A percentile compares a stretch with the other conserved stretches of the same genome.
Conservation (phyloP, 2,888 invertebrate genomes). For the Drosophila niveifrons region DNA sequence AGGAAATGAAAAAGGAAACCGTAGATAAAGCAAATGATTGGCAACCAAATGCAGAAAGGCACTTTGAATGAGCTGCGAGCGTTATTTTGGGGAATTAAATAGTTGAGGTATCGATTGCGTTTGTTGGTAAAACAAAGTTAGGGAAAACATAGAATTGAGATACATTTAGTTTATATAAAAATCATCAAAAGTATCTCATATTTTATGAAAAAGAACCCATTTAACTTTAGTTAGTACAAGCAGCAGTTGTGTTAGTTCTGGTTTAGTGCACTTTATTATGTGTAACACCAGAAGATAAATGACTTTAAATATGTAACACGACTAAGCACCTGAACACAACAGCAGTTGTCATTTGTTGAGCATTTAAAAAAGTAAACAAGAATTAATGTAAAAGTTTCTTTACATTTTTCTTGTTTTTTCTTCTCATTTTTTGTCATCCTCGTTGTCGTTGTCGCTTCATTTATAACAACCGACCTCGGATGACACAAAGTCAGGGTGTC, state of each 20-base stretch:
- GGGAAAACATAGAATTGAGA: background rate
- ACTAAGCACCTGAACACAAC: slow-evolving; percentile 27
- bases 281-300: slow-evolving; percentile 47
- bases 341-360: slow-evolving; percentile 58
- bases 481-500: slow-evolving; percentile 51
- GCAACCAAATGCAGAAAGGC: slow-evolving; percentile 15
- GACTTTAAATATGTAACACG: slow-evolving; percentile 37
- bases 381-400: slow-evolving; percentile 59
- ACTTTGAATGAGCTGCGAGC: slow-evolving; percentile 46
- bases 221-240: background rate
- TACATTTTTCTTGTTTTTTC: background rate
- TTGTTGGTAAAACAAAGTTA: background rate
- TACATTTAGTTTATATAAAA: no score
- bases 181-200: no score
- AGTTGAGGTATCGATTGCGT: background rate
- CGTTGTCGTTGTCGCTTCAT: slow-evolving; percentile 50
- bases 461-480: slow-evolving; percentile 62
- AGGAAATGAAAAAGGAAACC: slow-evolving; percentile 4
- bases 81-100: background rate
- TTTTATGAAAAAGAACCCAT: no score
- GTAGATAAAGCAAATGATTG: slow-evolving; percentile 17
- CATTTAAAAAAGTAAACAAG: slow-evolving; percentile 72
- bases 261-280: slow-evolving; percentile 4
- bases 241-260: slow-evolving; percentile 17
- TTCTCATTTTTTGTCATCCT: slow-evolving; percentile 1